A percentile compares a stretch with the other conserved stretches of the same genome.
phyloP scores from a whole-genome alignment of 2,888 invertebrate genomes.

The Acanthosepion pharaonis region DNA sequence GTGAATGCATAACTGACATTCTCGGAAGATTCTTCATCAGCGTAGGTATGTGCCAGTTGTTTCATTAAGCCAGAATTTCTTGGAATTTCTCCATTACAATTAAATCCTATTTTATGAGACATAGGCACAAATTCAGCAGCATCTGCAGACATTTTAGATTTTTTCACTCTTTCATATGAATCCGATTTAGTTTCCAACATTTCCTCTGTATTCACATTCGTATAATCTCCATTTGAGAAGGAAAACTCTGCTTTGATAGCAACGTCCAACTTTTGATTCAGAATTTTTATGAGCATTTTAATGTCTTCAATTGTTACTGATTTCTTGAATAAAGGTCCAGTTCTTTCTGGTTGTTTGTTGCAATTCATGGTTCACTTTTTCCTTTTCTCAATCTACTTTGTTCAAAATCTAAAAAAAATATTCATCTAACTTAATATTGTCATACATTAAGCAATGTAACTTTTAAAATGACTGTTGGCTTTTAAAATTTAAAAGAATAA shows the following conservation, averaged over 20 bases:
- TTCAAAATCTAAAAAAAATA: neutral
- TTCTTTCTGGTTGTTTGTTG: neutral
- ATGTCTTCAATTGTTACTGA: conserved; percentile 37
- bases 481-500: neutral
- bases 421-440: neutral
- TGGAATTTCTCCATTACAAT: neutral
- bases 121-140: conserved; percentile 35
- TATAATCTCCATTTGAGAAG: conserved; percentile 34
- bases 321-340: neutral
- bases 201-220: neutral
- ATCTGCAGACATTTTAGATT: conserved; percentile 43
- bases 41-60: neutral
- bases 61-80: neutral
- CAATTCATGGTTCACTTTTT: conserved; percentile 17
- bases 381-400: neutral
- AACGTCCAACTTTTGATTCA: conserved; percentile 36
- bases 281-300: conserved; percentile 35
- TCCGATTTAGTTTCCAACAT: neutral
- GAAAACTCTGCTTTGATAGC: conserved; percentile 36
- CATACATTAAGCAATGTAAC: neutral
- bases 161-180: neutral
- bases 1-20: neutral
- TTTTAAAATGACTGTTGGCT: neutral
- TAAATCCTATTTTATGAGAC: conserved; percentile 23
- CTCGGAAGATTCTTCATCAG: neutral